These are phyloP conservation scores for Syngnathoides biaculeatus DNA, from an alignment of 2,113 vertebrate genomes.

Conservation along the genomic window DNA sequence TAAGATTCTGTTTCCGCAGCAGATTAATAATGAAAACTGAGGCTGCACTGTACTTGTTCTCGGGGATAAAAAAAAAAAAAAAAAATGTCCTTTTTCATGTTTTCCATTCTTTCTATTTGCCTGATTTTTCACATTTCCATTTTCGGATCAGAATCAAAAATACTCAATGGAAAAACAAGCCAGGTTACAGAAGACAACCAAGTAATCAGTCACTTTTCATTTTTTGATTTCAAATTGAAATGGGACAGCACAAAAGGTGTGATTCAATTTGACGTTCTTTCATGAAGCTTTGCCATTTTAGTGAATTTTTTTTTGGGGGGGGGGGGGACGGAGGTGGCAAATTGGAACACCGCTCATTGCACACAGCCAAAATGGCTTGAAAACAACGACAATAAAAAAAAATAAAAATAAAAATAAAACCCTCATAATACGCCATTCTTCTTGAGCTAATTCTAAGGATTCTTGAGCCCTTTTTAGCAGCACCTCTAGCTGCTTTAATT, in stretches of 20 bases:
- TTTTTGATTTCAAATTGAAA: no score
- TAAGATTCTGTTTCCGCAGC: not conserved
- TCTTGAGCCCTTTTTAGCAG: not conserved
- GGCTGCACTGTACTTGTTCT: not conserved
- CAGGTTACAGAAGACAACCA: not conserved
- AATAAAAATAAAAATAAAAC: not conserved
- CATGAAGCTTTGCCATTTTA: not conserved
- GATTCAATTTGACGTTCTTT: not conserved
- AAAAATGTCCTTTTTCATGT: not conserved
- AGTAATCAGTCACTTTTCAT: not conserved
- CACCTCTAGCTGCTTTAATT: conserved; percentile 1
- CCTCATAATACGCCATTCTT: not conserved
- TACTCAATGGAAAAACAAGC: not conserved
- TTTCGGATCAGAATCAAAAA: not conserved
- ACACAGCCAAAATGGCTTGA: not conserved
- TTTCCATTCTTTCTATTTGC: not conserved
- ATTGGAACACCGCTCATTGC: not conserved
- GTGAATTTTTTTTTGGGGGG: not conserved
- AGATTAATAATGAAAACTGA: not conserved
- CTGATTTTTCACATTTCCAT: not conserved
- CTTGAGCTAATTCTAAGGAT: conserved; percentile 1
- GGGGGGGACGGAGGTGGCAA: not conserved
- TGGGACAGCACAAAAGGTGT: not conserved
- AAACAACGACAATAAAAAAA: not conserved
- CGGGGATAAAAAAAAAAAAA: not conserved